phyloP scores from a whole-genome alignment of 1,140 invertebrate genomes.

The Hirudo medicinalis region DNA sequence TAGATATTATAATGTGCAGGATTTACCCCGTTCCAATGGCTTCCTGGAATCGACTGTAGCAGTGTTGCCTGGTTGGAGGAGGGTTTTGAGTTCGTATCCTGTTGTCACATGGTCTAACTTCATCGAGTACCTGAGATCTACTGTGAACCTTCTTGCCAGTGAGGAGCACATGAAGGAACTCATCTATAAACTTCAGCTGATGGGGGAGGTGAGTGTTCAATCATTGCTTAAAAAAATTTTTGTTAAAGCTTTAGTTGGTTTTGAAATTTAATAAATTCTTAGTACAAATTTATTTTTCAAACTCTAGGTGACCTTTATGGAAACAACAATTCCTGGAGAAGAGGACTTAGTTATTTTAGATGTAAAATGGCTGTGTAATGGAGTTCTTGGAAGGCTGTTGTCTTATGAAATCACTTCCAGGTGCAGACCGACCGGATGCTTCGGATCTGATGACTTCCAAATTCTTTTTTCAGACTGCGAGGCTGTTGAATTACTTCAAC shows the following conservation, averaged over 20 bases:
- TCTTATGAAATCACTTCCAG: slow-evolving; percentile 53
- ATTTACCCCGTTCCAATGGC: slow-evolving; percentile 48
- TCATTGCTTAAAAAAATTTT: too few relatives aligned
- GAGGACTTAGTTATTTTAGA: slow-evolving; percentile 58
- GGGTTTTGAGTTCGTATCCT: slow-evolving; percentile 48
- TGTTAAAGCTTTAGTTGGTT: too few relatives aligned
- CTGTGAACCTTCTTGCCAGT: slow-evolving; percentile 56
- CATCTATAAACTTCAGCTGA: slow-evolving; percentile 54
- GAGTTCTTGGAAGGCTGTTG: slow-evolving; percentile 58
- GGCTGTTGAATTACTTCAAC: slow-evolving; percentile 32
- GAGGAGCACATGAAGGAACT: slow-evolving; percentile 55
- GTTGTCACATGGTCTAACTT: slow-evolving; percentile 56
- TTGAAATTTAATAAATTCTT: too few relatives aligned
- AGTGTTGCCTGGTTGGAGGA: slow-evolving; percentile 47
- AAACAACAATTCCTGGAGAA: slow-evolving; percentile 39
- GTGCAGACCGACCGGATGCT: slow-evolving; percentile 59
- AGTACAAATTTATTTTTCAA: slow-evolving; percentile 15
- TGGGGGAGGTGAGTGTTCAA: slow-evolving; percentile 50
- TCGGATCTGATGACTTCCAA: slow-evolving; percentile 64
- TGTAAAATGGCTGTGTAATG: slow-evolving; percentile 59
- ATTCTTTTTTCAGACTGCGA: slow-evolving; percentile 59
- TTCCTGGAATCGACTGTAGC: slow-evolving; percentile 50
- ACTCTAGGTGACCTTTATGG: slow-evolving; percentile 43
- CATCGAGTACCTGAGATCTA: slow-evolving; percentile 47
- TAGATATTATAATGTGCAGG: too few relatives aligned